Evolutionary conservation across 2,113 vertebrate genomes (phyloP), one percentile per base, ranked within the genome.

Genomic region (Struthidea cinerea): DNA sequence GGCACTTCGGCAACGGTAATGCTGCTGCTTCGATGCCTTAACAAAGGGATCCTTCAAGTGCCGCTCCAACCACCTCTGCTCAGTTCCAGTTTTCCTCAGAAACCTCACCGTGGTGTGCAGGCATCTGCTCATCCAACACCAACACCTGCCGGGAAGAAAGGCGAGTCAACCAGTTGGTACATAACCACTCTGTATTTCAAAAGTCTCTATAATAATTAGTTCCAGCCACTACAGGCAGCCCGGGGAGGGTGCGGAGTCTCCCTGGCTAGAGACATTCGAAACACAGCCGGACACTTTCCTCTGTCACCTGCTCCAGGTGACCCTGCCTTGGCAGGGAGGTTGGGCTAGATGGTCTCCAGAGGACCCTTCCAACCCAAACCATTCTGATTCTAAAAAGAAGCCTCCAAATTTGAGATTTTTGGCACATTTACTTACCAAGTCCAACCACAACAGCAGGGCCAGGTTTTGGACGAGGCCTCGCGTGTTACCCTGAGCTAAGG

Each of bases 1-100:
- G 23, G 99, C 99, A 9, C 99, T 99, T 57, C 99, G 97, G 92
- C 99, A 99, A 7, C 99, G 98, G 64, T 98, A 99, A 93, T 97
- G 97, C 37, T 98, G 97, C 7, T 13, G 60, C 52, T 98, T 98
- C 0, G 98, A 95, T 0, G 98, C 99, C 97, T 98, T 99, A 49
- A 99, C 99, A 35, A 98, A 99, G 5, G 99, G 99, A 90, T 99
- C 99, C 61, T 37, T 98, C 30, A 97, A 64, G 37, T 99, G 99
- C 22, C 99, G 97, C 28, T 50, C 57, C 44, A 99, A 16, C 99
- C 99, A 99, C 27, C 91, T 90, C 59, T 99, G 98, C 84, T 99
- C 98, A 0, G 98, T 41, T 1, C 97, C 91, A 0, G 93, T 98
- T 88, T 96, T 98, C 26, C 95, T 93, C 93, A 84, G 57, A 9